A percentile compares a stretch with the other conserved stretches of the same genome.
These are phyloP conservation scores for Argynnis bischoffii DNA, from an alignment of 2,888 invertebrate genomes.

Conservation along the genomic window DNA sequence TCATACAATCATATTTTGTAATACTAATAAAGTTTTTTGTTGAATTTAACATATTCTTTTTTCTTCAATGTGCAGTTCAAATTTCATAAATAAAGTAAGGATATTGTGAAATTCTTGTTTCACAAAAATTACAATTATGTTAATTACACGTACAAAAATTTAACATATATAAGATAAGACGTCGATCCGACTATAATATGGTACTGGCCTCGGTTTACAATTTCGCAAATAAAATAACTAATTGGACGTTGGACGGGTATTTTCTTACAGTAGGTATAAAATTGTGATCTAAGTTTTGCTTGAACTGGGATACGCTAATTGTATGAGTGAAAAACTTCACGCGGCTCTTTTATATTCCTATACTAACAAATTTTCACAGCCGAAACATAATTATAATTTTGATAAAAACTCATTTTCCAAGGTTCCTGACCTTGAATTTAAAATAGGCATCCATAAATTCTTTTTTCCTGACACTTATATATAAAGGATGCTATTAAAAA, in stretches of 20 bases:
- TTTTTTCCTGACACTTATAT: constrained; percentile 6
- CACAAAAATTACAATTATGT: background rate
- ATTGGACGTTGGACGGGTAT: constrained; percentile 64
- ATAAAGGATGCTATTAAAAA: constrained; percentile 3
- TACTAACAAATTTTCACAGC: constrained; percentile 73
- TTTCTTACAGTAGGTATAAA: constrained; percentile 49
- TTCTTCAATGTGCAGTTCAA: too few species aligned
- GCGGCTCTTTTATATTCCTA: constrained; percentile 43
- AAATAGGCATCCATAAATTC: constrained; percentile 11
- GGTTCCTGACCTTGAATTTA: constrained; percentile 17
- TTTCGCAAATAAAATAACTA: constrained; percentile 43
- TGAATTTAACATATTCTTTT: too few species aligned
- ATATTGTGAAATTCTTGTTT: background rate
- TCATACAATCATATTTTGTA: too few species aligned
- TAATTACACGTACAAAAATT: background rate
- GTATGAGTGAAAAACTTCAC: constrained; percentile 20
- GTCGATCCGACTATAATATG: constrained; percentile 38
- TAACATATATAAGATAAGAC: constrained; percentile 11
- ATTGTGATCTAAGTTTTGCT: constrained; percentile 48
- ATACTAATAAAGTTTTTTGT: too few species aligned
- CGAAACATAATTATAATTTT: constrained; percentile 70
- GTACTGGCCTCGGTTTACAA: constrained; percentile 53
- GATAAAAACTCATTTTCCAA: constrained; percentile 45
- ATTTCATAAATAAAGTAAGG: too few species aligned
- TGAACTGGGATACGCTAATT: constrained; percentile 45